Evolutionary conservation across 1,140 invertebrate genomes (phyloP), one percentile per base, ranked within the genome.

Genomic region (Pantala flavescens): DNA sequence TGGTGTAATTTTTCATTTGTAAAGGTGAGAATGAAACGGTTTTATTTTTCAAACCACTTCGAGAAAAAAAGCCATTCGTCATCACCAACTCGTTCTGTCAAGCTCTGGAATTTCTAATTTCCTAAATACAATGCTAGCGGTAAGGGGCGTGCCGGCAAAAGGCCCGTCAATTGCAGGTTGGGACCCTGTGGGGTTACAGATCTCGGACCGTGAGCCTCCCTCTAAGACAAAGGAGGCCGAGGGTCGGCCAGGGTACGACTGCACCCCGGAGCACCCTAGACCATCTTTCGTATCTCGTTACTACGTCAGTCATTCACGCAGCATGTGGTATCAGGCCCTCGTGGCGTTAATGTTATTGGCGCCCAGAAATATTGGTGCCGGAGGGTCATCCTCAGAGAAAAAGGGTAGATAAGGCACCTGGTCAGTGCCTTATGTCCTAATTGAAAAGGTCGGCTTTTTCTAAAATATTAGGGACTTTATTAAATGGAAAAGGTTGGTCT

Each of bases 1-100:
- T 63, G 49, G 49, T 21, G 49, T 63, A 63, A 63, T 63, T 63
- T 63, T 63, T 63, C 49, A 63, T 63, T 63, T 21, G n/a, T 63
- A 63, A 19, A 16, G 49, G 49, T 63, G 49, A 21, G n/a, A 63
- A 63, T 63, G 49, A 63, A 21, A 16, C 49, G 16, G 49, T 7
- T 63, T 63, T 63, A 19, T 63, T 63, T 63, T 63, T 21, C 16
- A 63, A 21, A 63, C 49, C 49, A 63, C 49, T 63, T 63, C n/a
- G 14, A 12, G 49, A 21, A 63, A 63, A 63, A 16, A 21, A 63
- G n/a, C 49, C 49, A 63, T 63, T 63, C 49, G n/a, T 63, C 49
- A 63, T 63, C 49, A 63, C 49, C 49, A 63, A 63, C 49, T 63
- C 49, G 49, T 21, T 63, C 49, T 63, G 49, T 63, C 49, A 21